A percentile compares a stretch with the other conserved stretches of the same genome.
Conservation (phyloP, 2,888 invertebrate species). For the Cephus pygmeus region DNA sequence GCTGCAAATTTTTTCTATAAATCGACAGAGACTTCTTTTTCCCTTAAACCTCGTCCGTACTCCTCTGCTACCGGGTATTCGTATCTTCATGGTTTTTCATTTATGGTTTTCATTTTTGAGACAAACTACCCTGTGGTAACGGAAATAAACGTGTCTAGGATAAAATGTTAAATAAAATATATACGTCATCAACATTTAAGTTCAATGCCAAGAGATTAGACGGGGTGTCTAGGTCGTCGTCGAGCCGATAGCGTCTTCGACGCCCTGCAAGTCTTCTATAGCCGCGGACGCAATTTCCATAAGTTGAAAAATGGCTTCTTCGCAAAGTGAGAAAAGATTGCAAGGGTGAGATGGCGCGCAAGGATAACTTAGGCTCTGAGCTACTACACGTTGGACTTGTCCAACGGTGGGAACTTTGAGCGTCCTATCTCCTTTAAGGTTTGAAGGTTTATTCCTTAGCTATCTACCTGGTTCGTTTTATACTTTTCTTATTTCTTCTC, state of each 20-base stretch:
- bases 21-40: neutral
- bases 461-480: neutral
- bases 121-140: neutral
- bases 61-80: neutral
- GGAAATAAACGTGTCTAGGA: neutral
- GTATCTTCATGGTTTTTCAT: neutral
- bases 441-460: neutral
- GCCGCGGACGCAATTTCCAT: conserved; percentile 54
- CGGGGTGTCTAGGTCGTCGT: neutral
- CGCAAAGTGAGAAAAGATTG: conserved; percentile 59
- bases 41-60: neutral
- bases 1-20: neutral
- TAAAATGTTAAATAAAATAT: neutral
- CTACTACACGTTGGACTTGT: neutral
- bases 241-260: neutral
- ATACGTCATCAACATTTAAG: neutral
- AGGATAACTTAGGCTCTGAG: neutral
- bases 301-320: conserved; percentile 58
- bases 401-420: neutral
- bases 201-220: neutral
- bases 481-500: neutral
- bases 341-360: conserved; percentile 22
- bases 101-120: neutral
- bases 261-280: conserved; percentile 9
- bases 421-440: neutral